A percentile compares a stretch with the other conserved stretches of the same genome.
phyloP scores from a whole-genome alignment of 2,113 vertebrate genomes.

The Cyphomyrus discorhynchus region DNA sequence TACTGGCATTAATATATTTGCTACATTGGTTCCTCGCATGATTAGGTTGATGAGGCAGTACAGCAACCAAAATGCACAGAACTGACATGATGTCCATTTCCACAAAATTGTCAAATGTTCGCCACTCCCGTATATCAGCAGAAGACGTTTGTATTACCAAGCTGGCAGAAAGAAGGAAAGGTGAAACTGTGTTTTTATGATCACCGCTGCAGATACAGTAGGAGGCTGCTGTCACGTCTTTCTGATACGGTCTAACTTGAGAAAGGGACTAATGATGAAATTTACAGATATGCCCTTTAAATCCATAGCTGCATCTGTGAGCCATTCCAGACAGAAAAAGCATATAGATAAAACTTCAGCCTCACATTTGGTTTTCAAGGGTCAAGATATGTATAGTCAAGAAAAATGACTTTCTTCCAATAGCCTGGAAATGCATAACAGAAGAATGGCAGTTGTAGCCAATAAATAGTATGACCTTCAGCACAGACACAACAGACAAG shows the following conservation, averaged over 20 bases:
- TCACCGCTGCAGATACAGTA: background rate
- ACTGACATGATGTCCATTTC: background rate
- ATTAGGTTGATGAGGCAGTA: background rate
- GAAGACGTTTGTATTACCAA: background rate
- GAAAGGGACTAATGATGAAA: background rate
- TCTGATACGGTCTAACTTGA: background rate
- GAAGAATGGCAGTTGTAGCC: constrained; percentile 41
- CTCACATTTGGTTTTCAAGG: constrained; percentile 33
- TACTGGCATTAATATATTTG: background rate
- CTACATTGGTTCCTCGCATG: background rate
- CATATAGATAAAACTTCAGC: constrained; percentile 16
- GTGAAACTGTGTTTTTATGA: background rate
- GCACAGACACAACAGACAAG: constrained; percentile 12
- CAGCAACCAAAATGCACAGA: background rate
- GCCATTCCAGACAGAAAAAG: background rate
- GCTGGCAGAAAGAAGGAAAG: background rate
- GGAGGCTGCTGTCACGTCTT: background rate
- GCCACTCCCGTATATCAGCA: background rate
- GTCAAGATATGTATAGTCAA: constrained; percentile 28
- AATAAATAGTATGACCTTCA: constrained; percentile 47
- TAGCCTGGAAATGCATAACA: constrained; percentile 45
- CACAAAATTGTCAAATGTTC: background rate
- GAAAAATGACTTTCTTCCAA: constrained; percentile 36
- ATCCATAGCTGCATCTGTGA: background rate
- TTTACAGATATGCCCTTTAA: background rate